Percentiles rank a stretch among this genome's conserved stretches.
Evolutionary conservation across 2,888 invertebrate genomes (phyloP).

Genomic region (Agrotis clavis): DNA sequence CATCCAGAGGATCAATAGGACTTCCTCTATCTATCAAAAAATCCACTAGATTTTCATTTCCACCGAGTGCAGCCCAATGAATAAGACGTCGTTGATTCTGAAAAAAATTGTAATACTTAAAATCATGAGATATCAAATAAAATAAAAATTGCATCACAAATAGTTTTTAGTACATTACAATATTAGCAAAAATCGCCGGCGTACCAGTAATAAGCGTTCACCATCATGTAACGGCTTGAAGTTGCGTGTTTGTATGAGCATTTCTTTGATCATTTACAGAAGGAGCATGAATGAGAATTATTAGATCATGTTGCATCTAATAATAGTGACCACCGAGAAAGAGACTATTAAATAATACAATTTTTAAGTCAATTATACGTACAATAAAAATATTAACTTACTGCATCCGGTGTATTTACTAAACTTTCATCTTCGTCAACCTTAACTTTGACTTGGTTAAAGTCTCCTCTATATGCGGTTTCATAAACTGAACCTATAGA

Average conservation of each 20-base stretch:
- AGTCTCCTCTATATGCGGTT: conserved; percentile 94
- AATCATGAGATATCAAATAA: not conserved
- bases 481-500: conserved; percentile 91
- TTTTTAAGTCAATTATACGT: not conserved
- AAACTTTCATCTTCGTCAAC: conserved; percentile 89
- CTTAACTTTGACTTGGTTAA: conserved; percentile 92
- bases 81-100: conserved; percentile 94
- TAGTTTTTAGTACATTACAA: too few relatives aligned
- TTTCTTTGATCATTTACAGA: too few relatives aligned
- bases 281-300: too few relatives aligned
- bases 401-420: conserved; percentile 77
- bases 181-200: too few relatives aligned
- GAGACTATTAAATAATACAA: too few relatives aligned
- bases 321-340: too few relatives aligned
- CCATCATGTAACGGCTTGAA: too few relatives aligned
- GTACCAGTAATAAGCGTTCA: too few relatives aligned
- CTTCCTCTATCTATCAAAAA: conserved; percentile 93
- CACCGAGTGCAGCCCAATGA: conserved; percentile 96
- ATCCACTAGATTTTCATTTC: conserved; percentile 94
- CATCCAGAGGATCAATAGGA: conserved; percentile 93
- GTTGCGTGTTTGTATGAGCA: too few relatives aligned
- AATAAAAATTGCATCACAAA: too few relatives aligned
- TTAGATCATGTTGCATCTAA: too few relatives aligned
- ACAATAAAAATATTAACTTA: conserved; percentile 63
- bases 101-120: conserved; percentile 63